Conservation (phyloP, 2,797 vertebrate genomes). For the Helicolenus hilgendorfi region DNA sequence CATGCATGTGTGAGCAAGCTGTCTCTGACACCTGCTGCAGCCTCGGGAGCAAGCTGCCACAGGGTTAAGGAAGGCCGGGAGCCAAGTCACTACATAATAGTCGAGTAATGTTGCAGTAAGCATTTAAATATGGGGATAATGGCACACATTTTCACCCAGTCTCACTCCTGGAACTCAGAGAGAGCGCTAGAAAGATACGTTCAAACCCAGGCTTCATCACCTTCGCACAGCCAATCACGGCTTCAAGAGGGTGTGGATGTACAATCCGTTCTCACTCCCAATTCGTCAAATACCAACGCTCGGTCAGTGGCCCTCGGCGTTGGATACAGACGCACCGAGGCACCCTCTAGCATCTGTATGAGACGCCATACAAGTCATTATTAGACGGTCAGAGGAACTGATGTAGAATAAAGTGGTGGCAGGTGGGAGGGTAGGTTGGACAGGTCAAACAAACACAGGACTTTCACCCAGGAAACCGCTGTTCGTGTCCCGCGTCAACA, state of each 20-base stretch:
- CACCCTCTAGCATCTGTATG: no score
- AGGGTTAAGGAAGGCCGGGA: constrained; percentile 16
- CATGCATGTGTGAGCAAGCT: constrained; percentile 68
- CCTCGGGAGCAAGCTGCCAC: constrained; percentile 43
- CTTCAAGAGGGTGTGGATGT: background rate
- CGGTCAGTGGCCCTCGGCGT: accelerated
- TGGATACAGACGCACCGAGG: background rate
- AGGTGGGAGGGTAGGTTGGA: background rate
- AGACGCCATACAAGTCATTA: background rate
- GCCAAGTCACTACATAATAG: constrained; percentile 17
- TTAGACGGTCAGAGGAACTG: background rate
- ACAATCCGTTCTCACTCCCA: background rate
- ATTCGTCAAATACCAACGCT: background rate
- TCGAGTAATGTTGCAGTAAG: background rate
- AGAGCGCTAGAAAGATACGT: background rate
- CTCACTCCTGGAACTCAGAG: background rate
- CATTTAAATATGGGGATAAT: background rate
- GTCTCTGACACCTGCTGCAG: constrained; percentile 68
- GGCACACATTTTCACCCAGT: background rate
- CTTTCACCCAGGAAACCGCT: background rate
- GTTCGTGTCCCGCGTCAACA: accelerated
- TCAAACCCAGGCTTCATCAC: background rate
- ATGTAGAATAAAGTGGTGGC: background rate
- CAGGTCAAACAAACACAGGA: background rate
- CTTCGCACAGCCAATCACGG: background rate